Evolutionary conservation across 2,797 vertebrate species (phyloP), one percentile per base, ranked within the genome.

Genomic region (Enteromius thamalakanensis): DNA sequence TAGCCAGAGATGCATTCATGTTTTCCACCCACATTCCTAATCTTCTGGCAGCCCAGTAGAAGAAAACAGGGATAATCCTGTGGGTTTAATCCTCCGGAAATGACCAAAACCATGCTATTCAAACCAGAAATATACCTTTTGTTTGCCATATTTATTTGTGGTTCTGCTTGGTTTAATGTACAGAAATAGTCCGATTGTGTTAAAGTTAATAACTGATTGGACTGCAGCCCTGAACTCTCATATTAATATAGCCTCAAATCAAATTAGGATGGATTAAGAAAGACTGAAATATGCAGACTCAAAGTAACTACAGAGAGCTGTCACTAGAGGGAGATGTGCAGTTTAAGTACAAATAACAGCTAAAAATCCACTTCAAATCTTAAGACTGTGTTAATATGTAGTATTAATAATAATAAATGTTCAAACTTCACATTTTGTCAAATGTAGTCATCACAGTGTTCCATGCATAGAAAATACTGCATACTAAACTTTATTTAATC

Each of bases 261-360:
- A 37, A 55, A 34, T 55, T n/a, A n/a, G 11, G 0, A 2, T n/a
- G 3, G 8, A 19, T 15, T 12, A 19, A 62, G 6, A 55, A 19
- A 53, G 19, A 15, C 14, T 12, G 7, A 74, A 6, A 51, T 23
- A 8, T 23, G 49, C 51, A 76, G 21, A 40, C 17, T 42, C 23
- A n/a, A 17, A 21, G 42, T 19, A 65, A 21, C 3, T 42, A 55
- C 75, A 55, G 60, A 29, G 15, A 42, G 45, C 29, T 53, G 19
- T 58, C 86, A 79, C 86, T 85, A 87, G 86, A 85, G 53, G 80
- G 83, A 2, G 80, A 17, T 76, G 49, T 58, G 53, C 64, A 47
- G 37, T 60, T 78, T 76, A 40, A 26, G 53, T 37, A 51, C 0
- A 19, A 23, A 37, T 32, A 62, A 6, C n/a, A 32, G 42, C 42